Evolutionary conservation across 2,797 vertebrate species (phyloP).

Genomic region (Semotilus atromaculatus): DNA sequence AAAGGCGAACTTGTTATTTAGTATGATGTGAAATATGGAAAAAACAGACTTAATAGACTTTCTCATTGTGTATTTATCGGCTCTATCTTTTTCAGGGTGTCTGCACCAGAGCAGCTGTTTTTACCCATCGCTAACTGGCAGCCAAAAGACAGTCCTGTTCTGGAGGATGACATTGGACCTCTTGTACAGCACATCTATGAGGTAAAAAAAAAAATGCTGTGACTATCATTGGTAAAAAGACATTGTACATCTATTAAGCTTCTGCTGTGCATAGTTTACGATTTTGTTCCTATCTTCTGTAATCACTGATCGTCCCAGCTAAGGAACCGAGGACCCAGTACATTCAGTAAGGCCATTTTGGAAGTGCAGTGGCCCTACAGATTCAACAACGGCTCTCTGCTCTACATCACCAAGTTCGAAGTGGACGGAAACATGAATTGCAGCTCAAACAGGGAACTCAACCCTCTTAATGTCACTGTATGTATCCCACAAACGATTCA

Average conservation of each 20-base stretch:
- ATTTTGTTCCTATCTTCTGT: neutral
- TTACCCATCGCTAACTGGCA: constrained; percentile 95
- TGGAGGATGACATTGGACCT: constrained; percentile 91
- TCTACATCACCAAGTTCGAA: constrained; percentile 88
- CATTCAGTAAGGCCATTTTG: constrained; percentile 91
- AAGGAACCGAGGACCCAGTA: constrained; percentile 91
- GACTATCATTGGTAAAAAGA: neutral
- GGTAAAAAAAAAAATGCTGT: constrained; percentile 70
- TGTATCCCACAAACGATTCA: constrained; percentile 38
- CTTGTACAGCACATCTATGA: constrained; percentile 93
- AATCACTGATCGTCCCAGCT: constrained; percentile 74
- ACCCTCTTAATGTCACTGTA: constrained; percentile 90
- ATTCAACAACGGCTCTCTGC: constrained; percentile 83
- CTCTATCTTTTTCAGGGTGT: constrained; percentile 75
- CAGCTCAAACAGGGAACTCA: constrained; percentile 87
- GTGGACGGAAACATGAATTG: constrained; percentile 96
- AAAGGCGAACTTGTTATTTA: neutral
- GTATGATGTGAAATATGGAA: neutral
- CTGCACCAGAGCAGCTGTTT: constrained; percentile 90
- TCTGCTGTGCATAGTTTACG: neutral
- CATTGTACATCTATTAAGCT: neutral
- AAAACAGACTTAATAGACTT: neutral
- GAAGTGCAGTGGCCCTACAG: constrained; percentile 88
- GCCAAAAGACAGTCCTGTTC: constrained; percentile 79
- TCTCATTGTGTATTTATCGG: neutral